Evolutionary conservation across 1,140 invertebrate genomes (phyloP).

Genomic region (Ectropis grisescens): DNA sequence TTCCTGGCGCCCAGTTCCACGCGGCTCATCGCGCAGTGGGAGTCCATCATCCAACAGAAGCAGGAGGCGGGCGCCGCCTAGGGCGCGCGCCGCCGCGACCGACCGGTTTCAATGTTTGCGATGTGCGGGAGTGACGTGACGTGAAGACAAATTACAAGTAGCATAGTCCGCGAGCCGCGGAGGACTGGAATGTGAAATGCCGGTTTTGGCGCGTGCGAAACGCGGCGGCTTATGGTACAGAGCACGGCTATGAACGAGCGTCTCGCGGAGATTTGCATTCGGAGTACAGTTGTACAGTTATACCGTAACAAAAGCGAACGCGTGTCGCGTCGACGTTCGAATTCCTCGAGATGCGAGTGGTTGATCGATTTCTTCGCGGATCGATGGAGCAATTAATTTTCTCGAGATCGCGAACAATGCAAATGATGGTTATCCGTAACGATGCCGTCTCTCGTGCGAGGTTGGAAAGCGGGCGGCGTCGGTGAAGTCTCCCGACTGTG

Average conservation of each 20-base stretch:
- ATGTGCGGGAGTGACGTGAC: conserved; percentile 14
- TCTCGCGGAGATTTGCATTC: no score
- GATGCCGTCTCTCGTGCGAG: conserved; percentile 30
- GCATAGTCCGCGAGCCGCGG: conserved; percentile 3
- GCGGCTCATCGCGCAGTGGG: conserved; percentile 73
- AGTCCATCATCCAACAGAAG: conserved; percentile 73
- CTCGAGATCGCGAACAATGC: conserved; percentile 49
- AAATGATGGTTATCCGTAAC: conserved; percentile 54
- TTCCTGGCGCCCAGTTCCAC: conserved; percentile 71
- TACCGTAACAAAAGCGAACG: no score
- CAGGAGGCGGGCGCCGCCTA: conserved; percentile 67
- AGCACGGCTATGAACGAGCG: no score
- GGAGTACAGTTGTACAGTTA: no score
- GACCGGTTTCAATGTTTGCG: conserved; percentile 15
- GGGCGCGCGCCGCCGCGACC: conserved; percentile 4
- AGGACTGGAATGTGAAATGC: no score
- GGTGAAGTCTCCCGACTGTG: conserved; percentile 32
- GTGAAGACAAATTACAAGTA: conserved; percentile 6
- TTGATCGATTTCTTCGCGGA: conserved; percentile 32
- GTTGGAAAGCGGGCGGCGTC: conserved; percentile 48
- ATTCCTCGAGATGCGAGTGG: conserved; percentile 2
- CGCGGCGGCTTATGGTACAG: no score
- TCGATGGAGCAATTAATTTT: conserved; percentile 51
- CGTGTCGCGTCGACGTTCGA: no score
- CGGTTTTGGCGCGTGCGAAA: background rate